A percentile compares a stretch with the other conserved stretches of the same genome.
Conservation (phyloP, 1,140 invertebrate genomes). For the Drosophila mauritiana region DNA sequence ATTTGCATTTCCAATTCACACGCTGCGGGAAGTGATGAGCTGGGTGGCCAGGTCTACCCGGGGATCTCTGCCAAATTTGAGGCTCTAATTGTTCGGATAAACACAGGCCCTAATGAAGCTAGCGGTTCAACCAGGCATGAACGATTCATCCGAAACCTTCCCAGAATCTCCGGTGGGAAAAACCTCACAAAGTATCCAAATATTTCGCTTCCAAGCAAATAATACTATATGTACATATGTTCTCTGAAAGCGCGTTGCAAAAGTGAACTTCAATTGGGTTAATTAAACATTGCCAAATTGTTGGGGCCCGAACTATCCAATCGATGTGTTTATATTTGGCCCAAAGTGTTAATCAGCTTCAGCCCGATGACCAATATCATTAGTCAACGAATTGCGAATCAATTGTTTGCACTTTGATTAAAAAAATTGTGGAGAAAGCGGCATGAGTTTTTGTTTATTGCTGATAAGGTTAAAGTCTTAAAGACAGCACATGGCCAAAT, state of each 20-base stretch:
- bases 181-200: conserved; percentile 32
- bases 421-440: conserved; percentile 12
- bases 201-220: conserved; percentile 16
- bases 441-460: neutral
- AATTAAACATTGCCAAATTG: conserved; percentile 57
- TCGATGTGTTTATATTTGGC: conserved; percentile 17
- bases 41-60: neutral
- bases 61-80: conserved; percentile 44
- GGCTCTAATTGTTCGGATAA: conserved; percentile 65
- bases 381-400: conserved; percentile 25
- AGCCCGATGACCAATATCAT: conserved; percentile 2
- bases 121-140: conserved; percentile 45
- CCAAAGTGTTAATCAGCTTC: conserved; percentile 23
- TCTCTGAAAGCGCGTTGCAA: neutral
- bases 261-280: conserved; percentile 53
- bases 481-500: neutral
- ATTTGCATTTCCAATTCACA: conserved; percentile 77
- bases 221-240: conserved; percentile 16
- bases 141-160: conserved; percentile 24
- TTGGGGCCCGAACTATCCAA: conserved; percentile 13
- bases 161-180: conserved; percentile 29
- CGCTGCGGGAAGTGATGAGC: conserved; percentile 3
- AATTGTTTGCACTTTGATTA: conserved; percentile 19
- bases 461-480: conserved; percentile 3
- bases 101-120: conserved; percentile 30